Evolutionary conservation across 2,888 invertebrate genomes (phyloP).

Genomic region (Magallana nippona): DNA sequence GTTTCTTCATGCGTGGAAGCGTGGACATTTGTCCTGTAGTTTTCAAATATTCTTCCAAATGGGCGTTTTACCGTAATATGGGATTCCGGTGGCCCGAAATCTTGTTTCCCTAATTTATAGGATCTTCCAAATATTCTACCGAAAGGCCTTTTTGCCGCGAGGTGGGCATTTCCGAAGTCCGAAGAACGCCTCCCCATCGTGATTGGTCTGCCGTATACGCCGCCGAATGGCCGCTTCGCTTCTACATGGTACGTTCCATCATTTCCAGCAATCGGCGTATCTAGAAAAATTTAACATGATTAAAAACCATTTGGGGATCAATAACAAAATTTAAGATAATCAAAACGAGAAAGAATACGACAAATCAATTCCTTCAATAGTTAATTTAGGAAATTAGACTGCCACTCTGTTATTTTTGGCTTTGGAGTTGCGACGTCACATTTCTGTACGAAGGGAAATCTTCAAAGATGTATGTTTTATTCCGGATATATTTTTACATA

Average conservation of each 20-base stretch:
- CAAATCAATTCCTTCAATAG: no score
- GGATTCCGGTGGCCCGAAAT: not conserved
- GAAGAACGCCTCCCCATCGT: not conserved
- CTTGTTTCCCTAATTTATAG: not conserved
- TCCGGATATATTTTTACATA: no score
- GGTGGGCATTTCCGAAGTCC: not conserved
- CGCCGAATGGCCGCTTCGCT: not conserved
- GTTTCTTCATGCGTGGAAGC: not conserved
- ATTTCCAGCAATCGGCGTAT: not conserved
- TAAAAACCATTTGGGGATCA: no score
- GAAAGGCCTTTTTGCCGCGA: slow-evolving; percentile 15
- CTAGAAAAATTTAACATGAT: not conserved
- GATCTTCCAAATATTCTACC: slow-evolving; percentile 14
- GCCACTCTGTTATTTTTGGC: no score
- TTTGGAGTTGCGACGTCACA: no score
- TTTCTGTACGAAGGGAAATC: no score
- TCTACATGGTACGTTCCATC: not conserved
- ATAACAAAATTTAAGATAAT: no score
- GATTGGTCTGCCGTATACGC: not conserved
- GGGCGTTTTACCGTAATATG: not conserved
- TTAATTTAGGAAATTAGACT: no score
- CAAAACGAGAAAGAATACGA: no score
- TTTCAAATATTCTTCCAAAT: not conserved
- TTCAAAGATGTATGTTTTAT: no score
- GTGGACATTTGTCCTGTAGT: not conserved